Evolutionary conservation across 2,113 vertebrate species (phyloP).

Genomic region (Thamnophis sirtalis): DNA sequence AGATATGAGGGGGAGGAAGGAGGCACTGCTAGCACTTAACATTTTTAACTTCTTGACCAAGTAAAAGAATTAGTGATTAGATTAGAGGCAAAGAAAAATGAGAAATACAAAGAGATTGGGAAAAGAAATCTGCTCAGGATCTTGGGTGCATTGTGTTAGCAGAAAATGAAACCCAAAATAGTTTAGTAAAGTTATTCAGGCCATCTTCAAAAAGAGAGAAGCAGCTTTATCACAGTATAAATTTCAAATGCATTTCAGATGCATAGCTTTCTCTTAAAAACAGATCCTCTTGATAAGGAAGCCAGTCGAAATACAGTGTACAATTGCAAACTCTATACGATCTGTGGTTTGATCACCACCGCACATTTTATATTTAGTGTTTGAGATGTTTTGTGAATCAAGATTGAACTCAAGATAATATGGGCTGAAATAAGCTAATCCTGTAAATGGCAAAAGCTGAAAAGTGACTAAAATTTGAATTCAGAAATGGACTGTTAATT

Average conservation of each 20-base stretch:
- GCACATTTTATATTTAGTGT: constrained; percentile 43
- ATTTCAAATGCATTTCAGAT: constrained; percentile 50
- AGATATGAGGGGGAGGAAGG: constrained; percentile 72
- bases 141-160: background rate
- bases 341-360: constrained; percentile 36
- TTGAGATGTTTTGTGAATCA: background rate
- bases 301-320: constrained; percentile 53
- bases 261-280: constrained; percentile 40
- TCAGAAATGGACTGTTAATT: background rate
- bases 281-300: constrained; percentile 36
- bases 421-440: constrained; percentile 5
- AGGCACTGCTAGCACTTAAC: constrained; percentile 72
- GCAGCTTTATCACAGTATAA: constrained; percentile 41
- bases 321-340: constrained; percentile 51
- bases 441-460: constrained; percentile 27
- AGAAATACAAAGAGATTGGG: constrained; percentile 36
- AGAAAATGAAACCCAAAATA: constrained; percentile 35
- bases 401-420: constrained; percentile 12
- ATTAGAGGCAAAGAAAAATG: constrained; percentile 68
- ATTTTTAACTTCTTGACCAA: constrained; percentile 76
- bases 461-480: constrained; percentile 25
- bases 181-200: constrained; percentile 48
- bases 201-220: constrained; percentile 18
- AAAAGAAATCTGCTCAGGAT: constrained; percentile 14
- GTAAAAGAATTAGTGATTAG: constrained; percentile 71